Conservation (phyloP, 2,113 vertebrate species). For the Thryonomys swinderianus region DNA sequence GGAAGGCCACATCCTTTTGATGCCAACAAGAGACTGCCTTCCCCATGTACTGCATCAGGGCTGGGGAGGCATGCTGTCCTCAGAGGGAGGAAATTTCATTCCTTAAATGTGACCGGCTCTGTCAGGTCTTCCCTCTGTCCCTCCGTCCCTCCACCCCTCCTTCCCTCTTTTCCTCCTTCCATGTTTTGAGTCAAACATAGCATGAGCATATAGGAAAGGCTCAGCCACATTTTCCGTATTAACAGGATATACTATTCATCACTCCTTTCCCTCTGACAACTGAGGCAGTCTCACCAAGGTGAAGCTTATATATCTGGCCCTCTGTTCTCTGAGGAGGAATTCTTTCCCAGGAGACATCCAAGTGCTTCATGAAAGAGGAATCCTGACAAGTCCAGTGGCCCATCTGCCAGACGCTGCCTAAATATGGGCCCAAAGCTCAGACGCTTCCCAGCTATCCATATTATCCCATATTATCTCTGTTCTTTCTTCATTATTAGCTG, state of each 20-base stretch:
- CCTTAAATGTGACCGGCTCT: background rate
- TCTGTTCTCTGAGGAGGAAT: background rate
- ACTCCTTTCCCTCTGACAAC: background rate
- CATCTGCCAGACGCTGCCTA: background rate
- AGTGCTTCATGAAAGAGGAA: background rate
- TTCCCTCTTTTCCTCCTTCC: background rate
- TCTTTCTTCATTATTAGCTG: background rate
- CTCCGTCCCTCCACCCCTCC: background rate
- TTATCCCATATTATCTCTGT: background rate
- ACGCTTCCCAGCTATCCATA: background rate
- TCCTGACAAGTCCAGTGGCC: background rate
- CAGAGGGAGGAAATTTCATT: background rate
- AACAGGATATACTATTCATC: background rate
- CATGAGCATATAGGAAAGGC: background rate
- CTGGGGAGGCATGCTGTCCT: background rate
- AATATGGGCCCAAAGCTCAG: background rate
- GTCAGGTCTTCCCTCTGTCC: background rate
- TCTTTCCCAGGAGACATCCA: background rate
- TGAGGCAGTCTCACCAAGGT: background rate
- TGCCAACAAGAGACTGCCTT: background rate
- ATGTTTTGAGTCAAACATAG: background rate
- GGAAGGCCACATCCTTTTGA: background rate
- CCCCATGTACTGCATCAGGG: fast-evolving
- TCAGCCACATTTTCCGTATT: background rate
- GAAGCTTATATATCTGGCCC: background rate